These are phyloP conservation scores for Lepus americanus DNA, from an alignment of 2,113 vertebrate species.

Conservation along the genomic window DNA sequence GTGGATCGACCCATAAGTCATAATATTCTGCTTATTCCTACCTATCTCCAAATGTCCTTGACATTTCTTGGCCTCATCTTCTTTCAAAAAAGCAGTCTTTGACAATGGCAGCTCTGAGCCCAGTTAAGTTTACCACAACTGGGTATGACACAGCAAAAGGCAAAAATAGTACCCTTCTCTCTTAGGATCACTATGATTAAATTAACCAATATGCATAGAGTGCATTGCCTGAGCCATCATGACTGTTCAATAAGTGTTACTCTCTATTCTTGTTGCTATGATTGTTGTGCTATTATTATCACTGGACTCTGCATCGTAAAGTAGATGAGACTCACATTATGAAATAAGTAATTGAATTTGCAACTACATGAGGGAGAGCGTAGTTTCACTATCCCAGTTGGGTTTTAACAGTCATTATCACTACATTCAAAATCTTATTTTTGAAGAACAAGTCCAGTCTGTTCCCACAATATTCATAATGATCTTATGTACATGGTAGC, in stretches of 20 bases:
- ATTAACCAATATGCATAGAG: background rate
- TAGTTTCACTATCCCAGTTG: background rate
- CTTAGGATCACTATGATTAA: background rate
- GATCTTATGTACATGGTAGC: background rate
- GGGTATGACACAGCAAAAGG: background rate
- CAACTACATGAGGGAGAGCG: background rate
- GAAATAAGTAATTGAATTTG: background rate
- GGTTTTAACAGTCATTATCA: background rate
- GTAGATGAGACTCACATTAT: background rate
- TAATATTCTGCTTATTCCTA: background rate
- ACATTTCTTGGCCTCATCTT: background rate
- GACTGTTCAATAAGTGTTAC: background rate
- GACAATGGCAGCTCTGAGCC: background rate
- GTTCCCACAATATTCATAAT: background rate
- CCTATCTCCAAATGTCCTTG: background rate
- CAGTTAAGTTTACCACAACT: background rate
- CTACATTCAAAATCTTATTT: conserved; percentile 21
- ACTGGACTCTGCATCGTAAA: background rate
- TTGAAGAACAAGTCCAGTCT: conserved; percentile 12
- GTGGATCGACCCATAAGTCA: background rate
- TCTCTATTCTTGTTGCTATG: background rate
- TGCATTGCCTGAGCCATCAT: background rate
- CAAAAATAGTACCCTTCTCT: background rate
- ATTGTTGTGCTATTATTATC: background rate
- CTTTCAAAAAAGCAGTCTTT: background rate